Evolutionary conservation across 2,113 vertebrate genomes (phyloP), one percentile per base, ranked within the genome.

Genomic region (Pholis gunnellus): DNA sequence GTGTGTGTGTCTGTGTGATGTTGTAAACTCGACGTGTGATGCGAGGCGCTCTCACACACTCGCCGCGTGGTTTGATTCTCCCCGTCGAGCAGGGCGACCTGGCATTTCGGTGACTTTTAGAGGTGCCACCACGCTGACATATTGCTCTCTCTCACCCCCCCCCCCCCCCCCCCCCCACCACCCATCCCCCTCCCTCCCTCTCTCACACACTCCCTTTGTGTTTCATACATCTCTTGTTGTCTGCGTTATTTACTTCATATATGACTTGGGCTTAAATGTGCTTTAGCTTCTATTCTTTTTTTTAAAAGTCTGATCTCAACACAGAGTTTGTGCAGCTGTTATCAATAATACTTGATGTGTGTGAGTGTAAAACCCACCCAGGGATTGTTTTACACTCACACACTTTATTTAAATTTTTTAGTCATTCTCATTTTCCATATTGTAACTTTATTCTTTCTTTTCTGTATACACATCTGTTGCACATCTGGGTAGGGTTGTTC

Each of bases 71-170:
- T 92, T 92, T 93, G 92, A 92, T 92, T 94, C 85, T 80, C 60
- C 89, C 79, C 84, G 82, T 83, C 67, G 89, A 93, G 91, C 86
- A 85, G 80, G 69, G 84, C 93, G 94, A 95, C 94, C 95, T 95
- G 94, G 92, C 95, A 95, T 95, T 95, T 95, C 91, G 52, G 75
- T 95, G 95, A 95, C 95, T 95, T 95, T 95, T 95, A 93, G 87
- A 94, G 92, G 92, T 92, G 94, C 90, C 92, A 87, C 90, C 90
- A 83, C 44, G 78, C 79, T 92, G 88, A 92, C 93, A 94, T 89
- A 91, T 89, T 88, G 87, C 82, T 76, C 86, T 89, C 83, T 74
- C 82, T 59, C 25, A 57, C 78, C 27, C 48, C 18, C 20, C 60
- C 63, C 34, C 20, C 9, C 17, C 1, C 46, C 40, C 11, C 27